Evolutionary conservation across 2,888 invertebrate genomes (phyloP), one percentile per base, ranked within the genome.

Genomic region (Agriopis leucophaearia): DNA sequence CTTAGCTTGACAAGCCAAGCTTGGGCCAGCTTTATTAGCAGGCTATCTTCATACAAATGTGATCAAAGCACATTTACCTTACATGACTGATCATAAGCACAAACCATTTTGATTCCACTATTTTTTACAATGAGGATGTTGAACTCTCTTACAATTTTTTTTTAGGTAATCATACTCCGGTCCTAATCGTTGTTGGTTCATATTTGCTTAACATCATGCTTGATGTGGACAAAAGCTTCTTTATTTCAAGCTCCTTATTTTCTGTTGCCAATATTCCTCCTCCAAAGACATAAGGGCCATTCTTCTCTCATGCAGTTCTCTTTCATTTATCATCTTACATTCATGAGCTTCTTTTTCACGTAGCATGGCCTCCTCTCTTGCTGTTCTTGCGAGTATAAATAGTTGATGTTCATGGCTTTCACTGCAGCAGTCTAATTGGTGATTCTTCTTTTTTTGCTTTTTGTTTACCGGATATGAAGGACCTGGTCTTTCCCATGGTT

Each of bases 181-280:
- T 9, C n/a, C n/a, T n/a, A n/a, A 12, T 40, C 0, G 42, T 12
- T 12, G 10, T 10, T 42, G 8, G 13, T 12, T 42, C 27, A 42
- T 10, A 8, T 42, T 42, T 42, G 12, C 44, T 44, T 44, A 42
- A 27, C 27, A 27, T 27, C 27, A 27, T 27, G 27, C 27, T 0
- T 27, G 27, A 27, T 27, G 27, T 27, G 13, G 12, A 40, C 38
- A 40, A 40, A 27, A 27, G 27, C 27, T 27, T 10, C 27, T 27
- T 10, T 42, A 44, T 44, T 44, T 44, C 15, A 47, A 16, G 3
- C 15, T 15, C 8, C 15, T 47, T 47, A 47, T 47, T 47, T 47
- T 47, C 8, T 8, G 6, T 47, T 15, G 15, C 47, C 47, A 47
- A 8, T 55, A n/a, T 47, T 63, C n/a, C 55, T 45, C 62, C 48